Evolutionary conservation across 2,113 vertebrate species (phyloP).

Genomic region (Labrus mixtus): DNA sequence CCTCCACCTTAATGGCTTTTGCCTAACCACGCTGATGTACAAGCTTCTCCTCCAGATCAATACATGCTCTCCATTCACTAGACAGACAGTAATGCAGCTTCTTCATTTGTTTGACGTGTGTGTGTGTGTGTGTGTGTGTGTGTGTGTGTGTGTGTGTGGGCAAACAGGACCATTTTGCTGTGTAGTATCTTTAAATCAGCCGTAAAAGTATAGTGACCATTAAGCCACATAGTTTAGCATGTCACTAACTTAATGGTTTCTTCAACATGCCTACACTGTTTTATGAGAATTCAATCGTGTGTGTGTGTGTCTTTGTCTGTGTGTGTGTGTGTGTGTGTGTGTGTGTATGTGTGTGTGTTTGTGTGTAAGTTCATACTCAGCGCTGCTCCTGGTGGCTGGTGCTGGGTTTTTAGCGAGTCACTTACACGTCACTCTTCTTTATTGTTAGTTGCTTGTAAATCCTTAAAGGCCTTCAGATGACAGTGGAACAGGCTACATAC

Average conservation of each 20-base stretch:
- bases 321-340: background rate
- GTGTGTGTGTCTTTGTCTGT: conserved; percentile 20
- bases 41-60: conserved; percentile 70
- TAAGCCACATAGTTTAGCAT: conserved; percentile 63
- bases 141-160: conserved; percentile 2
- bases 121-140: background rate
- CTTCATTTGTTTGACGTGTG: conserved; percentile 64
- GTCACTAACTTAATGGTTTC: conserved; percentile 59
- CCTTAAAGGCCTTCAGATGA: no score
- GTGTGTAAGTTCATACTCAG: no score
- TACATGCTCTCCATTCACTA: conserved; percentile 64
- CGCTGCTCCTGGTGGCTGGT: no score
- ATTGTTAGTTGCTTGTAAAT: no score
- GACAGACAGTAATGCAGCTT: conserved; percentile 65
- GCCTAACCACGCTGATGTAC: conserved; percentile 72
- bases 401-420: no score
- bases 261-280: conserved; percentile 42
- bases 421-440: no score
- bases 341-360: background rate
- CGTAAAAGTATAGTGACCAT: conserved; percentile 63
- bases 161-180: background rate
- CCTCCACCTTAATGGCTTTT: conserved; percentile 63
- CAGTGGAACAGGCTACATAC: no score
- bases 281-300: conserved; percentile 36
- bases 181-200: conserved; percentile 45